Evolutionary conservation across 2,113 vertebrate species (phyloP).

Genomic region (Erpornis zantholeuca): DNA sequence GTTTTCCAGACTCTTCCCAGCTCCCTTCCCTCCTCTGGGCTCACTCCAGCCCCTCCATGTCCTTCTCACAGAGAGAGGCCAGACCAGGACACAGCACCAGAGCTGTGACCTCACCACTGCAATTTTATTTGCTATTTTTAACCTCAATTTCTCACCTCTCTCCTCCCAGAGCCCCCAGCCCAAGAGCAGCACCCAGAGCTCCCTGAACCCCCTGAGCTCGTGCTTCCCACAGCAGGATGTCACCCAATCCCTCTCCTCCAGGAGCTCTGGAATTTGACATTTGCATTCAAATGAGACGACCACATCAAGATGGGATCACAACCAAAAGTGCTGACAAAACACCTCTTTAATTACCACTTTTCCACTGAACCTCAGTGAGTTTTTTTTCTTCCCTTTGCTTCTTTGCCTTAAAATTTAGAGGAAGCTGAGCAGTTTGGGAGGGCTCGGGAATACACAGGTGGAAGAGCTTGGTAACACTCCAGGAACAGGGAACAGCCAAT

Average conservation of each 20-base stretch:
- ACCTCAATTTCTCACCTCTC: neutral
- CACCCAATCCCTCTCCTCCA: neutral
- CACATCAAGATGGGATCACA: slow-evolving; percentile 12
- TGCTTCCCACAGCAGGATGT: neutral
- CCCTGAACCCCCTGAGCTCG: neutral
- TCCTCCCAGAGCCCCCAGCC: neutral
- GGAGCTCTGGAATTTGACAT: slow-evolving; percentile 21
- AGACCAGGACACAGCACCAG: neutral
- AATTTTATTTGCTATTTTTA: neutral
- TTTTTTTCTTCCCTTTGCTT: neutral
- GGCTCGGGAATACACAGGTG: accelerated
- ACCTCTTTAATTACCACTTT: slow-evolving; percentile 2
- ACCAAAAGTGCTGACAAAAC: slow-evolving; percentile 25
- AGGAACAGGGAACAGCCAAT: accelerated
- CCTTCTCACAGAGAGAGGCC: neutral
- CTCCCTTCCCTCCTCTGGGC: neutral
- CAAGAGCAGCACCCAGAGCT: neutral
- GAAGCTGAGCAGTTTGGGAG: neutral
- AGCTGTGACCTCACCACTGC: neutral
- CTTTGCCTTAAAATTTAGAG: neutral
- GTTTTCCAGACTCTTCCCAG: neutral
- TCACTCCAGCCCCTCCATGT: neutral
- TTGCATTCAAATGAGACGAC: slow-evolving; percentile 39
- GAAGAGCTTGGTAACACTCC: neutral
- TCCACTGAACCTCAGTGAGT: neutral